phyloP scores from a whole-genome alignment of 2,888 invertebrate genomes.

The Mycalesis mineus region DNA sequence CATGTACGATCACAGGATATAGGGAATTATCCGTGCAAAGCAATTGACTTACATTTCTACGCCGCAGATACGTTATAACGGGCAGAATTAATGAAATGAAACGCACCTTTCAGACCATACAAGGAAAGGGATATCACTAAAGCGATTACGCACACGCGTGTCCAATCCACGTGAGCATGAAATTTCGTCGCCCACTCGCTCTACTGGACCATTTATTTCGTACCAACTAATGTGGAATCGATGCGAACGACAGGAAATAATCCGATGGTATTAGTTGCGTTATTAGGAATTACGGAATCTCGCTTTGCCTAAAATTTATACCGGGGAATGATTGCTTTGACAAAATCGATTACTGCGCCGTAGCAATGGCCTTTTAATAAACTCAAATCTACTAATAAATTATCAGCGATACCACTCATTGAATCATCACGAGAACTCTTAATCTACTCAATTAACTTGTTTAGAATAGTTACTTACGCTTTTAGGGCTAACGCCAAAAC shows the following conservation, averaged over 20 bases:
- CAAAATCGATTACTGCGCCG: no score
- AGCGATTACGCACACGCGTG: constrained; percentile 24
- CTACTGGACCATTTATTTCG: constrained; percentile 53
- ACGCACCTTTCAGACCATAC: neutral
- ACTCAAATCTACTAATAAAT: no score
- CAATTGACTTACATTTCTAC: neutral
- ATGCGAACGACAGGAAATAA: constrained; percentile 41
- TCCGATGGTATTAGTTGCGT: neutral
- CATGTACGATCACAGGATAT: no score
- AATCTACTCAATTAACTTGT: no score
- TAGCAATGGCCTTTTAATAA: no score
- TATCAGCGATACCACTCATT: no score
- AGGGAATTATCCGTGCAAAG: neutral
- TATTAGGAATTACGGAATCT: neutral
- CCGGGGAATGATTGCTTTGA: no score
- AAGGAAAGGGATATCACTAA: constrained; percentile 28
- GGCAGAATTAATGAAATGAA: constrained; percentile 9
- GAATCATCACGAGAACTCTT: no score
- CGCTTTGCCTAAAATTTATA: no score
- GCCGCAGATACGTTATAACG: neutral
- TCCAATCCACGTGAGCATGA: constrained; percentile 59
- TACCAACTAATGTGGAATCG: constrained; percentile 61
- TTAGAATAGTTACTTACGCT: no score
- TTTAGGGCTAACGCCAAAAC: no score
- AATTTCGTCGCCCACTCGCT: constrained; percentile 61